Evolutionary conservation across 2,113 vertebrate genomes (phyloP), one percentile per base, ranked within the genome.

Genomic region (Tinamus guttatus): DNA sequence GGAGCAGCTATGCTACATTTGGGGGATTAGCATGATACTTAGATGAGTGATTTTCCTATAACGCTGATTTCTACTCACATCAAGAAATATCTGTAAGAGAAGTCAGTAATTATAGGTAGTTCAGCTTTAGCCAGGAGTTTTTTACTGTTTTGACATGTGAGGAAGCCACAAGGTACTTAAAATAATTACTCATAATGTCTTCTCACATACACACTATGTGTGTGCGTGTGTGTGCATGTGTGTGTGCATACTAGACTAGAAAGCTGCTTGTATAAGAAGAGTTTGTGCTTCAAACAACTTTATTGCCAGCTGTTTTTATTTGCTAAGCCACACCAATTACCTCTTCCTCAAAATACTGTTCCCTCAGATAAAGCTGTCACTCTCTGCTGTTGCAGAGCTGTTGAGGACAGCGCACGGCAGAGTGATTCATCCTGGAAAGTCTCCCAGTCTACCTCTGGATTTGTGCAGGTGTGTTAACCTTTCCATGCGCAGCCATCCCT

Each of bases 181-280:
- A 92, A 28, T 89, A 83, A 85, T 97, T 95, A 94, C 90, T 95
- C 71, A 94, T 87, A 80, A 79, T 22, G 64, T 81, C 87, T 94
- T 85, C 82, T 93, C 83, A 63, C 49, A 24, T 49, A 49, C 49
- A 49, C 76, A 93, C 64, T 21, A 65, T 93, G n/a, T 54, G 14
- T 90, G 28, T 21, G 24, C 86, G 82, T 90, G 58, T 17, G 9
- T 83, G 90, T n/a, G n/a, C n/a, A n/a, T n/a, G n/a, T n/a, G n/a
- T n/a, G 58, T 17, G 9, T 83, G 90, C 62, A 70, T 71, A 78
- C 59, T 81, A 93, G 67, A 74, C 85, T 94, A 45, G 18, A 93
- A 84, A 97, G 91, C 52, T 76, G 94, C 95, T 96, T 96, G 93
- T 58, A 75, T 81, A 75, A 81, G 95, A 88, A 89, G 62, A 81